Evolutionary conservation across 2,888 invertebrate genomes (phyloP).

Genomic region (Limnephilus marmoratus): DNA sequence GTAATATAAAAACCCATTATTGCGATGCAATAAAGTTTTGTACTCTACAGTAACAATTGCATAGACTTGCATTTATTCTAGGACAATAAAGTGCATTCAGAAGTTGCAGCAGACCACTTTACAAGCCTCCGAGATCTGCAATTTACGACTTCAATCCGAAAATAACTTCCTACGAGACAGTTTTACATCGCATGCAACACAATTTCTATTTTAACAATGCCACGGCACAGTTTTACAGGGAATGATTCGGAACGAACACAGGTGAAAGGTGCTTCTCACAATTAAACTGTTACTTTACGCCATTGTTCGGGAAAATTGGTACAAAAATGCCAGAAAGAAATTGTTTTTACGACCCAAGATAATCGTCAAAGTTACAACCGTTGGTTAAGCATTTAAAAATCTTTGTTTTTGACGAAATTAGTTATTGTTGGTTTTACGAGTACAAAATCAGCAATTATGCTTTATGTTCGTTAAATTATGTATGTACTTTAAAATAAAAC

Average conservation of each 20-base stretch:
- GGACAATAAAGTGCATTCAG: not conserved
- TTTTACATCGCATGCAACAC: constrained; percentile 23
- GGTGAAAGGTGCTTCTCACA: constrained; percentile 58
- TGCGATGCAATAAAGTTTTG: not conserved
- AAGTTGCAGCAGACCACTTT: not conserved
- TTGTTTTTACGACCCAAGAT: constrained; percentile 1
- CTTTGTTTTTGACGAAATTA: not conserved
- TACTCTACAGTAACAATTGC: not conserved
- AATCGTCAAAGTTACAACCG: constrained; percentile 15
- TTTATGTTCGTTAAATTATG: not conserved
- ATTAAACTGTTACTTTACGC: constrained; percentile 40
- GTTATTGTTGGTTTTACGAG: not conserved
- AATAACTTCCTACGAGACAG: constrained; percentile 19
- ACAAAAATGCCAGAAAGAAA: constrained; percentile 19
- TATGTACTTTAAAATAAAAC: not conserved
- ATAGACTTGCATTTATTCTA: not conserved
- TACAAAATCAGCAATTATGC: not conserved
- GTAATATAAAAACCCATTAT: not conserved
- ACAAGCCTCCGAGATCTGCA: not conserved
- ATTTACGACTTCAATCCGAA: not conserved
- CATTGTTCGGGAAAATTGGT: constrained; percentile 5
- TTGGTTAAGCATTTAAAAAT: constrained; percentile 16
- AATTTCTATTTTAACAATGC: constrained; percentile 36
- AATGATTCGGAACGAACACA: constrained; percentile 30
- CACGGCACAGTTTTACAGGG: constrained; percentile 13